Conservation (phyloP, 2,888 invertebrate species). For the Caenorhabditis panamensis region DNA sequence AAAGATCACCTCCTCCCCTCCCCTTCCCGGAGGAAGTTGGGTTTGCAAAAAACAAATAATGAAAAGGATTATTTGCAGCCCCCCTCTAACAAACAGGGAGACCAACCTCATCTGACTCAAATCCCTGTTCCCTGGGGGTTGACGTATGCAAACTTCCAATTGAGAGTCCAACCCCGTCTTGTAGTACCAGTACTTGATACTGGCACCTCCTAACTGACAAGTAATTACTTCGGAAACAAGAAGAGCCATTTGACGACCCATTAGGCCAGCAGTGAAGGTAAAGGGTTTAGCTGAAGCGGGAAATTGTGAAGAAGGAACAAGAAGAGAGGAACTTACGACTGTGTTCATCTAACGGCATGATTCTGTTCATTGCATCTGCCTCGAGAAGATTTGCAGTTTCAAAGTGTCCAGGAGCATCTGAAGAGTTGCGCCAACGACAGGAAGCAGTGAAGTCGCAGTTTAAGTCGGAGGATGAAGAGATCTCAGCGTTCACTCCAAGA, state of each 20-base stretch:
- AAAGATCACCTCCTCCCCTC: no score
- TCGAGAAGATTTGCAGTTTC: constrained; percentile 34
- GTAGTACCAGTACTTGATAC: constrained; percentile 78
- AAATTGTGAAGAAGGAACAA: neutral
- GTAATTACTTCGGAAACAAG: constrained; percentile 74
- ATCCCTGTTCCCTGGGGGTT: constrained; percentile 75
- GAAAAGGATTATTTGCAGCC: constrained; percentile 6
- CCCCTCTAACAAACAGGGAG: no score
- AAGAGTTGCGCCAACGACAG: constrained; percentile 78
- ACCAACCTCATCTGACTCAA: constrained; percentile 64
- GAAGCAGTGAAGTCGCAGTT: constrained; percentile 75
- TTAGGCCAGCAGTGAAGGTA: constrained; percentile 70
- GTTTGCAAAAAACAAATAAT: constrained; percentile 1
- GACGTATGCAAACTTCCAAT: constrained; percentile 76
- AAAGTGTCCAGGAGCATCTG: constrained; percentile 61
- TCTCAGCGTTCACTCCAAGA: constrained; percentile 62
- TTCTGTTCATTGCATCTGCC: constrained; percentile 46
- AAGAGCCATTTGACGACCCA: constrained; percentile 70
- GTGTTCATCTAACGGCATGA: constrained; percentile 48
- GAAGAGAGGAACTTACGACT: constrained; percentile 32
- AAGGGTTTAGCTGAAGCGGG: constrained; percentile 72
- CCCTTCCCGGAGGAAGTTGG: no score
- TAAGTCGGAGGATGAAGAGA: constrained; percentile 73
- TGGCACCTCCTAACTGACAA: constrained; percentile 77
- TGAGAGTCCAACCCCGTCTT: constrained; percentile 73